These are phyloP conservation scores for Coranthus polyacanthus DNA, from an alignment of 2,797 vertebrate species.

Conservation along the genomic window DNA sequence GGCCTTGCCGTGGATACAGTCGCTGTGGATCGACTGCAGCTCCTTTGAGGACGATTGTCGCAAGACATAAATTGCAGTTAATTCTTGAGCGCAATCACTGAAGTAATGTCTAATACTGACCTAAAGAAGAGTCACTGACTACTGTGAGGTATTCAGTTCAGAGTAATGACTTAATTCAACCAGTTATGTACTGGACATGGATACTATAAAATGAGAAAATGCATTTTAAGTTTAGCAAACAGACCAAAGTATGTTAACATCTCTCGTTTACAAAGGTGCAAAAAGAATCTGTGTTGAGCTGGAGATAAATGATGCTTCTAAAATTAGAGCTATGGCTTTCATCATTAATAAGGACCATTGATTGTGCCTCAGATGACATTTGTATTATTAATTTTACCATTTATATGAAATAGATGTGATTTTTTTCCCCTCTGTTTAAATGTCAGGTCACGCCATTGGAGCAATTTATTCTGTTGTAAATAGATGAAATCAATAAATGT, in stretches of 20 bases:
- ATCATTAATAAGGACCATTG: slow-evolving; percentile 42
- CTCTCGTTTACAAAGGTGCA: slow-evolving; percentile 6
- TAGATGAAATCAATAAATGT: slow-evolving; percentile 68
- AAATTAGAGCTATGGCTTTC: slow-evolving; percentile 26
- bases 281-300: slow-evolving; percentile 18
- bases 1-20: slow-evolving; percentile 80
- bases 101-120: slow-evolving; percentile 13
- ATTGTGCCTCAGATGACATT: slow-evolving; percentile 67
- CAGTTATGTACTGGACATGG: slow-evolving; percentile 4
- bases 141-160: slow-evolving; percentile 18
- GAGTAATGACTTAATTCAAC: slow-evolving; percentile 20
- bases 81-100: not conserved
- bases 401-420: slow-evolving; percentile 46
- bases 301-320: slow-evolving; percentile 7
- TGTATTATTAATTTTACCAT: slow-evolving; percentile 57
- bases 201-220: slow-evolving; percentile 18
- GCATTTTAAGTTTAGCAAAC: slow-evolving; percentile 22
- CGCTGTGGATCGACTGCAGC: slow-evolving; percentile 81
- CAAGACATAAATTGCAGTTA: not conserved
- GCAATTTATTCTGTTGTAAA: slow-evolving; percentile 64
- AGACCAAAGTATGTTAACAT: slow-evolving; percentile 58
- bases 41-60: slow-evolving; percentile 59
- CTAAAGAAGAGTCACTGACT: slow-evolving; percentile 17
- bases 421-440: slow-evolving; percentile 55
- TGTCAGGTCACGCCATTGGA: slow-evolving; percentile 17